Base-by-base conservation (phyloP, 2,888 invertebrate genomes). In the Schizaphis graminum region DNA sequence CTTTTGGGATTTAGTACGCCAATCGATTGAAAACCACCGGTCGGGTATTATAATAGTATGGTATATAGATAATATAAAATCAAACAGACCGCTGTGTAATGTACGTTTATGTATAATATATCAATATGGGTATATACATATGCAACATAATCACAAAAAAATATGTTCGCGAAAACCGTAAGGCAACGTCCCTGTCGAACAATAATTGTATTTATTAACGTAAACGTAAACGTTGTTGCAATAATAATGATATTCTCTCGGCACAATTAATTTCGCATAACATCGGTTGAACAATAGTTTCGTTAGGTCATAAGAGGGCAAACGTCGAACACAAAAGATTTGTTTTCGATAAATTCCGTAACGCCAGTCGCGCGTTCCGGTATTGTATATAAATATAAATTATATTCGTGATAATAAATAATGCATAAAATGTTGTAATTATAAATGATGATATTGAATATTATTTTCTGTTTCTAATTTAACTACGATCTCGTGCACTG, bases 321-420 rank as follows among this genome's bases (percentile, higher is more conserved):
- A 89, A 57, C 21, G 44, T 89, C 21, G 41, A 44, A 61, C 89
- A 89, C 89, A 61, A 89, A 89, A 57, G 89, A 61, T 89, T 89
- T 61, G 44, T 47, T 89, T 44, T 47, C 28, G 28, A 28, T 56
- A 61, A 89, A 44, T 61, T 89, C 28, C 57, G 4, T 24, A 89
- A 57, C 26, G 89, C 26, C 44, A 86, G 13, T 49, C 16, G 47
- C 47, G 0, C 77, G 35, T 77, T 41, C 8, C 35, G 77, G 77
- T 41, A 77, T 77, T 77, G 77, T 35, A 77, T 35, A 77, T 35
- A 77, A 35, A 35, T 28, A 53, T n/a, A 67, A 77, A 35, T 16
- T 28, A 53, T n/a, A 67, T 67, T 67, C n/a, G 11, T 13, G 61
- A 67, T 67, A 1, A n/a, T n/a, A 67, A 28, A 67, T 67, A 61